A percentile compares a stretch with the other conserved stretches of the same genome.
Conservation (phyloP, 2,113 vertebrate genomes). For the Macrotus californicus region DNA sequence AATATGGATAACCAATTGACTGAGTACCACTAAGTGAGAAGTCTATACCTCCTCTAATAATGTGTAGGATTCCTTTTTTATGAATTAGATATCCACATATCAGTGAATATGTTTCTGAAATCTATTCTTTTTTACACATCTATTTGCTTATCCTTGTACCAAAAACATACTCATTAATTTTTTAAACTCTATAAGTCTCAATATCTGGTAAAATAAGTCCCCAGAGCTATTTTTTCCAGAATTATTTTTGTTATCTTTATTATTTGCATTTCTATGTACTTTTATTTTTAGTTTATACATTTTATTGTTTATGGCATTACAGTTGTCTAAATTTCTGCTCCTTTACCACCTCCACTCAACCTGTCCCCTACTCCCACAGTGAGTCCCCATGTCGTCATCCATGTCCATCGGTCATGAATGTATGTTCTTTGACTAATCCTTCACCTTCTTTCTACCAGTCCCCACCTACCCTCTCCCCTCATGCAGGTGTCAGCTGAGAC, state of each 20-base stretch:
- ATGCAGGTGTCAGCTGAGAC: too few relatives aligned
- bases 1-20: neutral
- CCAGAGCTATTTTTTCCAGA: neutral
- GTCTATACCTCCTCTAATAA: neutral
- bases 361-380: too few relatives aligned
- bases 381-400: too few relatives aligned
- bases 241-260: neutral
- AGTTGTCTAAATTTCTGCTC: too few relatives aligned
- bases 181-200: neutral
- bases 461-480: too few relatives aligned
- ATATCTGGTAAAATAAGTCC: neutral
- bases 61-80: neutral
- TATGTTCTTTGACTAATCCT: too few relatives aligned
- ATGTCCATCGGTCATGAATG: too few relatives aligned
- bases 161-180: neutral
- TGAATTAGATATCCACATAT: neutral
- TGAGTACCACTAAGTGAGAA: neutral
- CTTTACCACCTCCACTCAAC: too few relatives aligned
- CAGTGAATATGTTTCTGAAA: neutral
- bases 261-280: neutral
- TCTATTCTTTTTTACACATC: neutral
- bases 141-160: neutral
- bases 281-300: neutral
- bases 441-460: too few relatives aligned
- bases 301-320: too few relatives aligned